Evolutionary conservation across 2,113 vertebrate species (phyloP).

Genomic region (Dromaius novaehollandiae): DNA sequence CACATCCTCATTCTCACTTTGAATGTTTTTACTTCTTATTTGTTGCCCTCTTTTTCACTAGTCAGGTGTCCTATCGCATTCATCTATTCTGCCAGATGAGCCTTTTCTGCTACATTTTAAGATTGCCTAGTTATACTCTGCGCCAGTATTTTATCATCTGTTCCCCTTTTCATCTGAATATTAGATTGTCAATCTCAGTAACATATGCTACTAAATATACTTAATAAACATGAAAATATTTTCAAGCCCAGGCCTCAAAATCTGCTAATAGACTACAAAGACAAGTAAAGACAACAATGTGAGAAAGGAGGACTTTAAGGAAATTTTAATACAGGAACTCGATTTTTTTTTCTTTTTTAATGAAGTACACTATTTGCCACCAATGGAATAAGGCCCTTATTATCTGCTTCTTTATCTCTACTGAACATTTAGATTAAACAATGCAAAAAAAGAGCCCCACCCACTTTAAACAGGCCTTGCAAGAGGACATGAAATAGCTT

Average conservation of each 20-base stretch:
- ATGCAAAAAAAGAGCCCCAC: no score
- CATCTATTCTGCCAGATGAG: neutral
- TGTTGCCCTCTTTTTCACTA: neutral
- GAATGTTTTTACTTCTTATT: neutral
- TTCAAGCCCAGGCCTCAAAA: no score
- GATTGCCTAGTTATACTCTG: neutral
- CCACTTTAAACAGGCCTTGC: no score
- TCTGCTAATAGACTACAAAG: no score
- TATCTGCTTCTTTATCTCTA: neutral
- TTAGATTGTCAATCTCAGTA: no score
- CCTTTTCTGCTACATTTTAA: neutral
- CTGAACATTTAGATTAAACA: neutral
- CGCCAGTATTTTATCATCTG: neutral
- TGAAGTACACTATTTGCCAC: neutral
- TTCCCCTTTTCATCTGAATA: neutral
- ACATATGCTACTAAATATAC: no score
- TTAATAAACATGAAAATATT: no score
- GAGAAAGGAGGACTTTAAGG: no score
- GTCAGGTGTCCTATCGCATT: neutral
- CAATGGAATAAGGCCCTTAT: neutral
- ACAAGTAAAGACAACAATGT: no score
- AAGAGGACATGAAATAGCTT: no score
- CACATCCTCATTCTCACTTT: neutral
- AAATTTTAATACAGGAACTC: no score
- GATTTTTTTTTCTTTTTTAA: no score